phyloP scores from a whole-genome alignment of 23 tunicate genomes.

The Halocynthia aurantium region DNA sequence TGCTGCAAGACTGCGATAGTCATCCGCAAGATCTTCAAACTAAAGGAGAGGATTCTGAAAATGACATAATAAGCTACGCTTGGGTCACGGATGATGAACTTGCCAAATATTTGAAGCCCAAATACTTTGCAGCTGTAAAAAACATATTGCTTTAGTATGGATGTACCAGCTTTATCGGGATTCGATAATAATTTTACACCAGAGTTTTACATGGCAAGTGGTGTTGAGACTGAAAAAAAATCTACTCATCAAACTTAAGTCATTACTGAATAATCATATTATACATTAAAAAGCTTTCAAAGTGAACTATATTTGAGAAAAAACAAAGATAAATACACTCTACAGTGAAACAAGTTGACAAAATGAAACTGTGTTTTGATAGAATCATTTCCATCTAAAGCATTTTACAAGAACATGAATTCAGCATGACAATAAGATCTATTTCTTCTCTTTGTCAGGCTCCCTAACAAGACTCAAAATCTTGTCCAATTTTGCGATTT shows the following conservation, averaged over 20 bases:
- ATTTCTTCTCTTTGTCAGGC: constrained; percentile 71
- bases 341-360: neutral
- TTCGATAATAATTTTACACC: too few species aligned
- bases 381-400: neutral
- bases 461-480: constrained; percentile 84
- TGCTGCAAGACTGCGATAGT: constrained; percentile 17
- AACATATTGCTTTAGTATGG: constrained; percentile 20
- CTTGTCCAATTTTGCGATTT: constrained; percentile 82
- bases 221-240: too few species aligned
- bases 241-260: too few species aligned
- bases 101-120: constrained; percentile 53
- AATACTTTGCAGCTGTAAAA: constrained; percentile 45
- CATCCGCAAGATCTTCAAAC: neutral
- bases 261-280: too few species aligned
- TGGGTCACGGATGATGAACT: constrained; percentile 79
- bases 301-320: too few species aligned
- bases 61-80: constrained; percentile 39
- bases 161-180: neutral
- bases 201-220: too few species aligned
- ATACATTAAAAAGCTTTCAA: too few species aligned
- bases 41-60: neutral
- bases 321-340: too few species aligned
- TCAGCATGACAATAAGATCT: neutral
- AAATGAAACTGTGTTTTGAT: neutral
- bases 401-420: neutral